Base-by-base conservation (phyloP, 2,113 vertebrate genomes). In the Vicugna pacos region DNA sequence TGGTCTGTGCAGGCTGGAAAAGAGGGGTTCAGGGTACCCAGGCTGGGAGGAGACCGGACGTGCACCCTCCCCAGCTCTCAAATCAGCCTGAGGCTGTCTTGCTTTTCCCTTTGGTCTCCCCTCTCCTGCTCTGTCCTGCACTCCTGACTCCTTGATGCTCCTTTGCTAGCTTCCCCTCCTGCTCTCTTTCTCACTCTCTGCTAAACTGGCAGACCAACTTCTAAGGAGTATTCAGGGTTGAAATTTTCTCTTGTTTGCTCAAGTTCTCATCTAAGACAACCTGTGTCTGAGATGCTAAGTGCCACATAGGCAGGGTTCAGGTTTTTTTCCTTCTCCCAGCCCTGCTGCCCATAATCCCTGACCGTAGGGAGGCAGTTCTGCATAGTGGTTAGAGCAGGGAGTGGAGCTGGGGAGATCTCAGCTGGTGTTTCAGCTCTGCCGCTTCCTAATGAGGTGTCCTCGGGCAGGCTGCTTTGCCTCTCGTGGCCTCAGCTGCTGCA, bases 1-100 rank as follows among this genome's bases (percentile, higher is more conserved):
- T 91, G 9, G 80, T 98, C 96, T 0, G 52, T 50, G 76, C 99
- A 99, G 60, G 94, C 99, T 99, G 82, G 7, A 96, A 94, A 56
- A 95, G 76, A 93, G 69, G 54, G 16, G 73, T 0, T 6, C 0
- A 0, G 89, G 79, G 62, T 70, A 46, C 16, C 12, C 48, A 17
- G 0, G 52, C 1, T 1, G 38, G 46, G 22, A 64, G 70, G 72
- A n/a, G 58, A 4, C 13, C 1, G 0, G 20, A n/a, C 1, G 19
- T 0, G n/a, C 16, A 11, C 54, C 58, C 20, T 5, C 26, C 73
- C 48, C 12, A 20, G 30, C 56, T 11, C 16, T n/a, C 48, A 1
- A 7, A 12, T 4, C 72, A 17, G 19, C 67, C 73, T 0, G 3
- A 70, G 69, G 64, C 35, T n/a, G 7, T 16, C 75, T 32, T 11